A percentile compares a stretch with the other conserved stretches of the same genome.
Conservation (phyloP, 1,140 invertebrate genomes). For the Drosophila lini region DNA sequence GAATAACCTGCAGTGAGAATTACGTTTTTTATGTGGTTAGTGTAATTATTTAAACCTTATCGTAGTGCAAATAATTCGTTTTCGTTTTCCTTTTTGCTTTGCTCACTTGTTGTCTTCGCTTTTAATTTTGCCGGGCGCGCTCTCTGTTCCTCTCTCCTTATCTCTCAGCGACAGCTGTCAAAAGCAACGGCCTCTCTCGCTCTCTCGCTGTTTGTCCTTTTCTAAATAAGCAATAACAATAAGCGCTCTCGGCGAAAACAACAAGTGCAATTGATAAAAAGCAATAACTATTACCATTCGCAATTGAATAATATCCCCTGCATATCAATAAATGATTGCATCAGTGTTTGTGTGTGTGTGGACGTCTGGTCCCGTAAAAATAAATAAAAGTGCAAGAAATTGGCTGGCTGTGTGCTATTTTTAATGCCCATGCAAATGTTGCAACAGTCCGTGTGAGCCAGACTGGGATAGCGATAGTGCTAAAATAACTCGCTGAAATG, state of each 20-base stretch:
- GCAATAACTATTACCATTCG: constrained; percentile 25
- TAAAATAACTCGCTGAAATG: constrained; percentile 48
- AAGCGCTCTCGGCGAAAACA: constrained; percentile 27
- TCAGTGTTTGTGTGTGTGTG: constrained; percentile 13
- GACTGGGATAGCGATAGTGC: constrained; percentile 23
- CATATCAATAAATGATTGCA: constrained; percentile 40
- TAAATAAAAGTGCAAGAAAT: constrained; percentile 36
- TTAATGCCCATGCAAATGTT: constrained; percentile 59
- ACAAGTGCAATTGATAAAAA: constrained; percentile 47
- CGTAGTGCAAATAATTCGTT: constrained; percentile 32
- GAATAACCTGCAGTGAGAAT: constrained; percentile 18
- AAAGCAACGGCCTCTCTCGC: constrained; percentile 1
- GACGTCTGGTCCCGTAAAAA: constrained; percentile 58
- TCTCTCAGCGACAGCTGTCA: constrained; percentile 36
- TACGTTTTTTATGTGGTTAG: constrained; percentile 17
- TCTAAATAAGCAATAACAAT: constrained; percentile 52
- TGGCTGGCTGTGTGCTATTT: constrained; percentile 70
- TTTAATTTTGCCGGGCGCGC: constrained; percentile 59
- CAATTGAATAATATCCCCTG: constrained; percentile 41
- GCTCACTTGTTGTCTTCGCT: constrained; percentile 67
- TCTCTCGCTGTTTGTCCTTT: constrained; percentile 44
- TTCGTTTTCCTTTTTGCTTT: constrained; percentile 34
- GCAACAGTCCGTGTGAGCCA: constrained; percentile 19
- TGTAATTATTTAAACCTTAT: constrained; percentile 51
- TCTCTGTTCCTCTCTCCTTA: constrained; percentile 9